Evolutionary conservation across 2,113 vertebrate genomes (phyloP), one percentile per base, ranked within the genome.

Genomic region (Malurus elegans): DNA sequence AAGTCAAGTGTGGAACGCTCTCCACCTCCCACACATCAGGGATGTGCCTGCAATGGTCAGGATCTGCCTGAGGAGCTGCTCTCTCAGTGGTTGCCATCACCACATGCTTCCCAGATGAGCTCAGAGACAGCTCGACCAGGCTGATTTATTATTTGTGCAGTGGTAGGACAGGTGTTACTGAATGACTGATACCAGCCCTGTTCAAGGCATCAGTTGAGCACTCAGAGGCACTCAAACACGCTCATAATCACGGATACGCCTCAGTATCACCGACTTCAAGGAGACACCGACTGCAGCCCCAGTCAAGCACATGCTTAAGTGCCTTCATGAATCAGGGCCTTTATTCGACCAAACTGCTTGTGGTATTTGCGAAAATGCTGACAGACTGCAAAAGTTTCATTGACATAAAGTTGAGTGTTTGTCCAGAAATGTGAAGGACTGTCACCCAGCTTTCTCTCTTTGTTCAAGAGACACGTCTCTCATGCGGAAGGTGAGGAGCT

Each of bases 121-220:
- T 95, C 88, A 95, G 71, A 88, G 51, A 51, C 79, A 86, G 64
- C n/a, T 64, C 88, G 67, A 67, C 64, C 5, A 1, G 48, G 51
- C 3, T 86, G 85, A 88, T 90, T 97, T 94, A 88, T 95, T 85
- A 79, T 94, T 94, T 69, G 32, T 87, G 18, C 74, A 76, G 8
- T 11, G 69, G 88, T 15, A 74, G 80, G 80, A 84, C 88, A 96
- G 89, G 64, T 94, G 80, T 91, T 95, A 56, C 71, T 25, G 9
- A 83, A 50, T 90, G 74, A 88, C 44, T 90, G 51, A 90, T 45
- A 54, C 82, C 45, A 45, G 8, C 34, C 47, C 44, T 64, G 45
- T 86, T 96, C 64, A 83, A 61, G 70, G 26, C 31, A 79, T 17
- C 66, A 78, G 50, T 67, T 78, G 71, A 92, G 50, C 48, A 45